Conservation (phyloP, 2,888 invertebrate genomes). For the Lysandra bellargus region DNA sequence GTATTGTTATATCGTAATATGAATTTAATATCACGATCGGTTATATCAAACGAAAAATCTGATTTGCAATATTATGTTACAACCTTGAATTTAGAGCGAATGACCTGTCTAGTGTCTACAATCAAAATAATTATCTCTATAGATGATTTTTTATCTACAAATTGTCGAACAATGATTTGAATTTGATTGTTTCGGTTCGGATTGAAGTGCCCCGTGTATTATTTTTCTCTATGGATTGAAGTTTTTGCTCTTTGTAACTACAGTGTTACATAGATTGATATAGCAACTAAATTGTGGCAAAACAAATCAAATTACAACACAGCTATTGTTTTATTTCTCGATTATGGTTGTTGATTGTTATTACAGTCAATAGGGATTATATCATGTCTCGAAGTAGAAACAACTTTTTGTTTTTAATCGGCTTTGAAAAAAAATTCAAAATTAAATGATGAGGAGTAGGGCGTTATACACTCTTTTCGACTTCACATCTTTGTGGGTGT, state of each 20-base stretch:
- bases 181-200: constrained; percentile 7
- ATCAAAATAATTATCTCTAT: constrained; percentile 13
- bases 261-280: constrained; percentile 7
- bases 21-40: constrained; percentile 7
- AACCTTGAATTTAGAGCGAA: constrained; percentile 20
- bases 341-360: neutral
- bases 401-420: no score
- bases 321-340: neutral
- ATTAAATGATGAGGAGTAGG: no score
- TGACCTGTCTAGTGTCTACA: constrained; percentile 23
- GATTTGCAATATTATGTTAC: constrained; percentile 5
- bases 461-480: no score
- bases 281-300: constrained; percentile 24
- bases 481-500: no score
- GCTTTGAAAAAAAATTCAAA: no score
- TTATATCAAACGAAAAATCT: constrained; percentile 9
- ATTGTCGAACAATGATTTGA: neutral
- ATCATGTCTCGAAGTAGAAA: no score
- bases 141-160: constrained; percentile 19
- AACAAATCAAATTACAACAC: neutral
- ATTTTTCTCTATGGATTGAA: neutral
- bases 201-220: neutral
- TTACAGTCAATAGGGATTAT: neutral
- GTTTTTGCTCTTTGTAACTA: constrained; percentile 16
- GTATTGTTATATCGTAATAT: neutral